Conservation (phyloP, 30 jellyfish, hydroid and myxozoan species). For the Turritopsis rubra region DNA sequence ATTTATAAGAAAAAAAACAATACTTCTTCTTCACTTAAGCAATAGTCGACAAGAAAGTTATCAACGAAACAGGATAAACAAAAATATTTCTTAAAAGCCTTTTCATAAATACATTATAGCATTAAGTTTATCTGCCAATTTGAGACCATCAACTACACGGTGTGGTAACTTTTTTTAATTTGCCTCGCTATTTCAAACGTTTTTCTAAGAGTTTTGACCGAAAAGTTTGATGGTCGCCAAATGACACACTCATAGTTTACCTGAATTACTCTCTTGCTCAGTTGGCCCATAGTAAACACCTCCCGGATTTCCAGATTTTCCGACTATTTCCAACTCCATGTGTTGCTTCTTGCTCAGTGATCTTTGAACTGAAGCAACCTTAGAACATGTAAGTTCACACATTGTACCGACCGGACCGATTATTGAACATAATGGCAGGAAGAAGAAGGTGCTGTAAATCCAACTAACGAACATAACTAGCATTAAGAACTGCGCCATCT, state of each 20-base stretch:
- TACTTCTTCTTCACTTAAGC: too few relatives aligned
- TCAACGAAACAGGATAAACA: too few relatives aligned
- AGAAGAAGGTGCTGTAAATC: conserved; percentile 82
- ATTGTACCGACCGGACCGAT: conserved; percentile 71
- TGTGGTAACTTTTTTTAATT: too few relatives aligned
- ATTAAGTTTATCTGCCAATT: too few relatives aligned
- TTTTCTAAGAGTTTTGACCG: too few relatives aligned
- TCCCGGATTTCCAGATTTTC: background rate
- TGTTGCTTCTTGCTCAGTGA: background rate
- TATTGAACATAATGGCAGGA: conserved; percentile 65
- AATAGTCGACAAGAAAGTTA: too few relatives aligned
- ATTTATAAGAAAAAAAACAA: too few relatives aligned
- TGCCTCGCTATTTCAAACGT: too few relatives aligned
- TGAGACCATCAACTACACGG: too few relatives aligned
- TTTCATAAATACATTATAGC: too few relatives aligned
- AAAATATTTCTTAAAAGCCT: too few relatives aligned
- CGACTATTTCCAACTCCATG: background rate
- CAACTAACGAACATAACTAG: conserved; percentile 72
- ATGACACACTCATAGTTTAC: background rate
- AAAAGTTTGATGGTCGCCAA: too few relatives aligned
- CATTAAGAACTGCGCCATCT: conserved; percentile 79
- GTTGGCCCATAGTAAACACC: conserved; percentile 14
- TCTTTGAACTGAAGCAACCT: background rate
- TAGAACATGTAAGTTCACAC: conserved; percentile 29
- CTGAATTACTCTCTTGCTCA: background rate